These are phyloP conservation scores for Ceraclea dissimilis DNA, from an alignment of 2,888 invertebrate genomes.

Conservation along the genomic window DNA sequence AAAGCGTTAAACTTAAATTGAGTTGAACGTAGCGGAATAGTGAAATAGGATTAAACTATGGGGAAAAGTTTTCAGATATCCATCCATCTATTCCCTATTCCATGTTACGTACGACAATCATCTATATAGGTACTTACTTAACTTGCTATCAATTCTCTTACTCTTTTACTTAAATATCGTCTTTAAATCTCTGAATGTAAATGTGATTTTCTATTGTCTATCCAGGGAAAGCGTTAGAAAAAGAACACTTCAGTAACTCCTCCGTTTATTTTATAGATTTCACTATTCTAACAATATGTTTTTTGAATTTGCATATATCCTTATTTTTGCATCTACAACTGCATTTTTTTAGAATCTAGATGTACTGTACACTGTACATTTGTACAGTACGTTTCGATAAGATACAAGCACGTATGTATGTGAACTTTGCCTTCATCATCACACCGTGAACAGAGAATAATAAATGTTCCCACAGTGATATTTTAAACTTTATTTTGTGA, in stretches of 20 bases:
- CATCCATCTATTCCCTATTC: not conserved
- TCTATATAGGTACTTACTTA: not conserved
- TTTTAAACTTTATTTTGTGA: too few relatives aligned
- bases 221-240: not conserved
- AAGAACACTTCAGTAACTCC: not conserved
- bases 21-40: slow-evolving; percentile 1
- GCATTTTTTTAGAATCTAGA: too few relatives aligned
- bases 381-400: too few relatives aligned
- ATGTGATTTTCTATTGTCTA: not conserved
- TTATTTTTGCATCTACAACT: too few relatives aligned
- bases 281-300: too few relatives aligned
- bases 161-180: not conserved
- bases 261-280: too few relatives aligned
- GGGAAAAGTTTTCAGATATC: not conserved
- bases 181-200: not conserved
- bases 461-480: too few relatives aligned
- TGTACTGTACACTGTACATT: too few relatives aligned
- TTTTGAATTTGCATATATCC: too few relatives aligned
- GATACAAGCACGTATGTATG: too few relatives aligned
- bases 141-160: not conserved
- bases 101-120: not conserved
- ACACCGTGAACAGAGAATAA: too few relatives aligned
- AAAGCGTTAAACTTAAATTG: slow-evolving; percentile 2
- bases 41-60: not conserved
- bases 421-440: too few relatives aligned